A percentile compares a stretch with the other conserved stretches of the same genome.
phyloP scores from a whole-genome alignment of 2,888 invertebrate genomes.

The Pimpla rufipes region DNA sequence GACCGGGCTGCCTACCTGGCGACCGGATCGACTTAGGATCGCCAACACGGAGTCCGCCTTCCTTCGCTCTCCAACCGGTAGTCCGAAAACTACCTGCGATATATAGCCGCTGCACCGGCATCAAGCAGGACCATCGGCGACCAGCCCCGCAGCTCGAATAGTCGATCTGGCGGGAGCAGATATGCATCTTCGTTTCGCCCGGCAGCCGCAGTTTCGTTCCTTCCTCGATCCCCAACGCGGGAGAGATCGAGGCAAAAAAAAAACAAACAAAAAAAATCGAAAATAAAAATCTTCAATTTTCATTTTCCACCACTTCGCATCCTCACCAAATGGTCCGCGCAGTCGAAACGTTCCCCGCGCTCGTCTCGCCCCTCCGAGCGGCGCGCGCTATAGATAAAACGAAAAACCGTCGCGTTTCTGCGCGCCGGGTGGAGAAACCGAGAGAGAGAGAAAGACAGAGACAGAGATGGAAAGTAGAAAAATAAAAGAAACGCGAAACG shows the following conservation, averaged over 20 bases:
- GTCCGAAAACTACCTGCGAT: slow-evolving; percentile 61
- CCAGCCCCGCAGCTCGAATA: slow-evolving; percentile 19
- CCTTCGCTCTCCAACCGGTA: slow-evolving; percentile 55
- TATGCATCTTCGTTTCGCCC: slow-evolving; percentile 42
- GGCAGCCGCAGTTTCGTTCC: slow-evolving; percentile 14
- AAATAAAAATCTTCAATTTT: slow-evolving; percentile 7
- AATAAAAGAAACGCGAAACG: neutral
- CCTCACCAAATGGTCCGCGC: neutral
- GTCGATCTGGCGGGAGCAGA: slow-evolving; percentile 31
- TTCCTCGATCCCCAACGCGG: slow-evolving; percentile 15
- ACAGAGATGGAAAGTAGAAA: slow-evolving; percentile 10
- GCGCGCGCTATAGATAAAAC: slow-evolving; percentile 12
- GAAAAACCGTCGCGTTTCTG: too few relatives aligned
- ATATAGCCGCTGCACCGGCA: slow-evolving; percentile 13
- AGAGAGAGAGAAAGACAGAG: too few relatives aligned
- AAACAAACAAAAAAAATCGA: slow-evolving; percentile 8
- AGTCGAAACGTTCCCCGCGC: too few relatives aligned
- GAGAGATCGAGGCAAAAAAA: neutral
- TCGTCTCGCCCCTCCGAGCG: neutral
- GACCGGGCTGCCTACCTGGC: slow-evolving; percentile 55
- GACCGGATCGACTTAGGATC: slow-evolving; percentile 35
- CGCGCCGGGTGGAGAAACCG: too few relatives aligned
- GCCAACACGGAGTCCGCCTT: neutral
- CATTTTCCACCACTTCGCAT: neutral
- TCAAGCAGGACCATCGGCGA: slow-evolving; percentile 32